These are phyloP conservation scores for Cladorhizidae sp. DNA, from an alignment of 37 sponge, comb jelly and placozoan species.

Conservation along the genomic window DNA sequence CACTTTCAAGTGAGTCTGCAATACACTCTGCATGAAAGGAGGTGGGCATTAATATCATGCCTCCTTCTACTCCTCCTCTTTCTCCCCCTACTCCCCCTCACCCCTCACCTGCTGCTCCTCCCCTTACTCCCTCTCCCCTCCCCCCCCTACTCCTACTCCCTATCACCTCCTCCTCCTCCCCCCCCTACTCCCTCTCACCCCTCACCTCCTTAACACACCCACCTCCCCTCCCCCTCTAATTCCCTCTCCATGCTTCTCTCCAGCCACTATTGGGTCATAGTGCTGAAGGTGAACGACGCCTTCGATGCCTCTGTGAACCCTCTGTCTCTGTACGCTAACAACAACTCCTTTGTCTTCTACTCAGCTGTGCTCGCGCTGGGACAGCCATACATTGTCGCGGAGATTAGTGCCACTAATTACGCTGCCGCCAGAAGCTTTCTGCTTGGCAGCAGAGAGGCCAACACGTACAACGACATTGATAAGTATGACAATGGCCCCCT, in stretches of 20 bases:
- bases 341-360: constrained; percentile 26
- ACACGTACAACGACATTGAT: not conserved
- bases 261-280: constrained; percentile 42
- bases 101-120: too few species aligned
- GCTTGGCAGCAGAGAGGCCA: not conserved
- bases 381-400: constrained; percentile 41
- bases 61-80: not conserved
- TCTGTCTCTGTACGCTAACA: not conserved
- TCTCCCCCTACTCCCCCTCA: too few species aligned
- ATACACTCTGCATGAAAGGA: not conserved
- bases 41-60: too few species aligned
- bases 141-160: not conserved
- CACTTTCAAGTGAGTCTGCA: too few species aligned
- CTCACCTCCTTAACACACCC: not conserved
- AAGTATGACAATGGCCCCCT: constrained; percentile 21
- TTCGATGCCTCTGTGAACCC: not conserved
- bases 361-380: not conserved
- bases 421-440: not conserved
- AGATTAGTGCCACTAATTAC: constrained; percentile 1
- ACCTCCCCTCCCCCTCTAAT: not conserved
- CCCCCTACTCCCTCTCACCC: not conserved
- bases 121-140: not conserved
- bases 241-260: not conserved
- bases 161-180: not conserved
- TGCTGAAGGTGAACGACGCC: not conserved